Base-by-base conservation (phyloP, 1,140 invertebrate species). In the Orchesella cincta region DNA sequence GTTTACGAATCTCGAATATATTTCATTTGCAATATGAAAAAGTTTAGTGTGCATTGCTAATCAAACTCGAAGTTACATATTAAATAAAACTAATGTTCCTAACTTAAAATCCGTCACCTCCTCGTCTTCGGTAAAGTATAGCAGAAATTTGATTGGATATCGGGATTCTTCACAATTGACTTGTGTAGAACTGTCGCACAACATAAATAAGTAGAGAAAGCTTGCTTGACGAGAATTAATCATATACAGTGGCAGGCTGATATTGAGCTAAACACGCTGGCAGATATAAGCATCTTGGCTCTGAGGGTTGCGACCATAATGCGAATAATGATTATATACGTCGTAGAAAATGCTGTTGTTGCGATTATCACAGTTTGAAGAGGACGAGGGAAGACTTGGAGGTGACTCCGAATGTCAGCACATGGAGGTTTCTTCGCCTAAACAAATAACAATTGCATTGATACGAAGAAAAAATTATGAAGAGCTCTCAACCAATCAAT, bases 371-470 rank as follows among this genome's bases (percentile, higher is more conserved):
- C 79, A 80, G 74, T 54, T 79, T 54, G 79, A 78, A 46, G 79
- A 79, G 23, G 79, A 77, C 54, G 81, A 78, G 35, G 78, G 73
- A 54, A 73, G 35, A 51, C 76, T 67, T 33, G 81, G 79, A 75
- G 75, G 73, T 28, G 76, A 79, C 74, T 39, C 75, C 70, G 28
- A 29, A 72, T 76, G 64, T 71, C 87, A 88, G 87, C 88, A 88
- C 76, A 86, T 86, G 72, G 87, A 87, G 23, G 85, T 87, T 79
- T 88, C 85, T 84, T 94, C 93, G 35, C 71, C 71, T 73, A 29
- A 23, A 28, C 3, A 46, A 46, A 23, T 14, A 39, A 73, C 3
- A 73, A 46, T 23, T 73, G 71, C 34, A 73, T 73, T 71, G 16
- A 31, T 34, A 34, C 29, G 33, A 26, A 3, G 28, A 71, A 31